Base-by-base conservation (phyloP, 1,140 invertebrate species). In the Apis cerana region DNA sequence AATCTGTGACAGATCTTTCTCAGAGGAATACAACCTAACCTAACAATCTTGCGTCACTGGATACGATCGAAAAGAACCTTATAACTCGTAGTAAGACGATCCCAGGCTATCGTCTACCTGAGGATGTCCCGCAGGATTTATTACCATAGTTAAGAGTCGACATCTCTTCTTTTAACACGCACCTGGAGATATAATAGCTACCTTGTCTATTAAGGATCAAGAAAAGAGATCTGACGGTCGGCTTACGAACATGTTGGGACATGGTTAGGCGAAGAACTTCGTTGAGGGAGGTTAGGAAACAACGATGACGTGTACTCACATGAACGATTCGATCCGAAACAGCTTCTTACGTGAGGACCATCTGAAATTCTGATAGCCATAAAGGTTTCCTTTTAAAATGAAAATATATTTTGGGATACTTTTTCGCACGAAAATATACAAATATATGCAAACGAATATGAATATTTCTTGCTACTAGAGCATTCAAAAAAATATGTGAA, bases 111-210 rank as follows among this genome's bases (percentile, higher is more conserved):
- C 52, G 75, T 82, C 79, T 89, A 89, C 85, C 86, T 88, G 86
- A 71, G 17, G 68, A 85, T 82, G 84, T 85, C 80, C 80, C 75
- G 64, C 54, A 74, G 85, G 86, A 91, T 88, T 88, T 90, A 91
- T 89, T 83, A 54, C 68, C 62, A 48, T 17, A 58, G 75, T 21
- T 43, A 59, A 71, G 48, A 59, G 43, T 59, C 69, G 74, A 70
- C 76, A 71, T 77, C 62, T 83, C 84, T 74, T 80, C 77, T 77
- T 43, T 69, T 67, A 83, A 85, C 61, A 83, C 61, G 74, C 81
- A 86, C 80, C 83, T 82, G 80, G 43, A 64, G 87, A 78, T 83
- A 89, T 84, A 90, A 90, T 85, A 85, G 82, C n/a, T n/a, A 79
- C 58, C 52, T 64, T 58, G 70, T 75, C 78, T 69, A 70, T 85